These are phyloP conservation scores for Limnodromus scolopaceus DNA, from an alignment of 2,797 vertebrate genomes.

Conservation along the genomic window DNA sequence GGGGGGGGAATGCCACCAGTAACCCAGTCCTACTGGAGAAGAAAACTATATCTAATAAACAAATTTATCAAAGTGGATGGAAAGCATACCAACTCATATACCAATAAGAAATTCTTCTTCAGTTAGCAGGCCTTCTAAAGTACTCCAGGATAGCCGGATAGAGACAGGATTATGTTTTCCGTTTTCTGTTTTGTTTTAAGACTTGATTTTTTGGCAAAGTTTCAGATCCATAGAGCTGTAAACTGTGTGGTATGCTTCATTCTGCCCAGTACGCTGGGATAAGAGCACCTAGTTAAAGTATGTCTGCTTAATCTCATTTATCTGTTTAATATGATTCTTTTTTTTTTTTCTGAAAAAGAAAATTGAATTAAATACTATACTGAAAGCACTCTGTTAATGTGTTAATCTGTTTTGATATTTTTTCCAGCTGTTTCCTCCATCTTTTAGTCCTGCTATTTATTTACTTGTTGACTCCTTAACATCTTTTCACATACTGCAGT, in stretches of 20 bases:
- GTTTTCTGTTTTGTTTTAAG: not conserved
- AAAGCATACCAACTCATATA: not conserved
- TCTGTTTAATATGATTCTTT: not conserved
- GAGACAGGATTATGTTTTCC: not conserved
- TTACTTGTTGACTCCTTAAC: not conserved
- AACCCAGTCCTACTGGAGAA: not conserved
- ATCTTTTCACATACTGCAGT: not conserved
- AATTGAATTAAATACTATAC: not conserved
- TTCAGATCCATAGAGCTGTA: not conserved
- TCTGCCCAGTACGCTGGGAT: not conserved
- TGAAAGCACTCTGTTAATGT: not conserved
- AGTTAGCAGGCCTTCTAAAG: not conserved
- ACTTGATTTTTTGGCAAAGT: not conserved
- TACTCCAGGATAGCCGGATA: not conserved
- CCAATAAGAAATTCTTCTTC: not conserved
- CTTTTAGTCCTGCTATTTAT: not conserved
- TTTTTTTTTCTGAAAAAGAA: not conserved
- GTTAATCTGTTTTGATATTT: not conserved
- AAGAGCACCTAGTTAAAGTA: not conserved
- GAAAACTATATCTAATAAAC: not conserved
- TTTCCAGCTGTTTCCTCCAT: not conserved
- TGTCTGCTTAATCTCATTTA: not conserved
- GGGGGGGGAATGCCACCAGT: not conserved
- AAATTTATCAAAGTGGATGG: not conserved
- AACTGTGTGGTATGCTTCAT: not conserved